Evolutionary conservation across 2,113 vertebrate species (phyloP).

Genomic region (Candoia aspera): DNA sequence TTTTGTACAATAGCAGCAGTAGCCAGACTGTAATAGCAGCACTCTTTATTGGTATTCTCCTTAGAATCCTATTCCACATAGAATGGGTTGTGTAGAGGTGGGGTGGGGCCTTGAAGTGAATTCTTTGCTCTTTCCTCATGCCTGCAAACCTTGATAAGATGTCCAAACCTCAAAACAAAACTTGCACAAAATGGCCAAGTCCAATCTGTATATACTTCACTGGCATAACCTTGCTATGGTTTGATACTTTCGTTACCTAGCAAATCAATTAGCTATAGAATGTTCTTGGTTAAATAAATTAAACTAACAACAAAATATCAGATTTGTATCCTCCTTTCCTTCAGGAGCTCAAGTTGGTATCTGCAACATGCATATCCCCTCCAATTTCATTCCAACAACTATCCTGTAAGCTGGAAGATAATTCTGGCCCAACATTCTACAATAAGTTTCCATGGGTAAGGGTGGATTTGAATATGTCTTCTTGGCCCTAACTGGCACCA

Average conservation of each 20-base stretch:
- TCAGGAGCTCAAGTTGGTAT: not conserved
- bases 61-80: not conserved
- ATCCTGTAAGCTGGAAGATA: not conserved
- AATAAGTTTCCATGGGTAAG: not conserved
- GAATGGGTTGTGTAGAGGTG: not conserved
- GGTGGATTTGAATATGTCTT: not conserved
- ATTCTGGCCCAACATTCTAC: not conserved
- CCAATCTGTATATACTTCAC: not conserved
- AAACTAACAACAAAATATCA: not conserved
- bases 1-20: not conserved
- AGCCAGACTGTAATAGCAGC: not conserved
- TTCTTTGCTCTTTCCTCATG: not conserved
- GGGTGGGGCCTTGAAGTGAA: not conserved
- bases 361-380: not conserved
- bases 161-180: not conserved
- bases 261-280: not conserved
- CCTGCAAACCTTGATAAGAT: not conserved
- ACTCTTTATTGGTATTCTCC: not conserved
- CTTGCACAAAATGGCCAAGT: not conserved
- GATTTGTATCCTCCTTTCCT: not conserved
- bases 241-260: not conserved
- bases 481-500: not conserved
- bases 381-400: not conserved
- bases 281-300: not conserved
- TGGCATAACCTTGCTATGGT: not conserved